These are phyloP conservation scores for Cyaniris semiargus DNA, from an alignment of 2,888 invertebrate genomes.

Conservation along the genomic window DNA sequence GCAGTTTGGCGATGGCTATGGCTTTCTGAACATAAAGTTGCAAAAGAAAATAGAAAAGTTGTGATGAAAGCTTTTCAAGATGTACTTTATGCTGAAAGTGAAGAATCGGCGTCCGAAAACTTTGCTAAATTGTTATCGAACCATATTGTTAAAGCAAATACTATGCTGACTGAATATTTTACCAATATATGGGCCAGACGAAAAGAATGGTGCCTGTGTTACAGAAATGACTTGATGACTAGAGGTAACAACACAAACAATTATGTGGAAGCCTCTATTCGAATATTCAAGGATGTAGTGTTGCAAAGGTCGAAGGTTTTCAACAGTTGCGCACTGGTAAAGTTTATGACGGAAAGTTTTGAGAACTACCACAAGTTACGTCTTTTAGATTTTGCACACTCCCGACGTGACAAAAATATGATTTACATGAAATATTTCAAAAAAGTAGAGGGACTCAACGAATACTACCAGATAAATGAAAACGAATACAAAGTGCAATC, in stretches of 20 bases:
- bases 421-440: slow-evolving; percentile 22
- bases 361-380: slow-evolving; percentile 34
- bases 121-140: no score
- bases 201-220: slow-evolving; percentile 35
- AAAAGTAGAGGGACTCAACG: slow-evolving; percentile 14
- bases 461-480: slow-evolving; percentile 23
- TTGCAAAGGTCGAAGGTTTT: slow-evolving; percentile 39
- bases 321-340: slow-evolving; percentile 37
- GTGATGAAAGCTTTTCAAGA: no score
- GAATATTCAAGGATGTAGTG: slow-evolving; percentile 38
- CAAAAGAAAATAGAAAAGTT: neutral
- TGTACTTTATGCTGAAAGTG: no score
- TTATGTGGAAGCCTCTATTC: slow-evolving; percentile 35
- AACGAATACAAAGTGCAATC: slow-evolving; percentile 4
- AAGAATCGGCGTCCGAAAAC: no score
- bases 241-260: slow-evolving; percentile 38
- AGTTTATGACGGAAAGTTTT: slow-evolving; percentile 36
- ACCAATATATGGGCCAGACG: slow-evolving; percentile 35
- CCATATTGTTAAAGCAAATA: no score
- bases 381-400: slow-evolving; percentile 5
- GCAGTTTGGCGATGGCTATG: slow-evolving; percentile 35
- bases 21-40: slow-evolving; percentile 27
- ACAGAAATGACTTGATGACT: slow-evolving; percentile 33
- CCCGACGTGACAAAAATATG: no score
- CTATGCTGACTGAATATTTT: slow-evolving; percentile 31